Evolutionary conservation across 2,888 invertebrate genomes (phyloP), one percentile per base, ranked within the genome.

Genomic region (Drosophila kuntzei): DNA sequence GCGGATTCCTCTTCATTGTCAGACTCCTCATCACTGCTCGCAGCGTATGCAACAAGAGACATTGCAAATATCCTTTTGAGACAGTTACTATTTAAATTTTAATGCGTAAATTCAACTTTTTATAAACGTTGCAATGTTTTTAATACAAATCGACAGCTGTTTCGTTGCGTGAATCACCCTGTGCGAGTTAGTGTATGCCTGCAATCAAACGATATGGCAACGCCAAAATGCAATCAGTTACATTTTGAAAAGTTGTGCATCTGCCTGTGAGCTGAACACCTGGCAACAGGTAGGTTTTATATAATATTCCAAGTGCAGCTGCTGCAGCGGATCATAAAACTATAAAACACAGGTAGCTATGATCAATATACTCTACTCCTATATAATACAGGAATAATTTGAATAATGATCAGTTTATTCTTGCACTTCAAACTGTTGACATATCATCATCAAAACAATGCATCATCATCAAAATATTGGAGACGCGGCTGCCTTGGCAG

Each of bases 31-130:
- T 90, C 93, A 70, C 93, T 93, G 55, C 93, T 93, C 20, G 94
- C 93, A 27, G 93, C 95, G 72, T 95, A 95, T 0, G 94, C 94
- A 39, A 95, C 95, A 80, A 95, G 92, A 44, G 95, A 94, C 95
- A 95, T 95, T 20, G 18, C 67, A 22, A 49, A 22, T 27, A 39
- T 47, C 2, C 11, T 16, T 41, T 58, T 37, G 6, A 51, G 34
- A 18, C 6, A 18, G 1, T 11, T 49, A 3, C 2, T 12, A 14
- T 29, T 9, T 20, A n/a, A 20, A 20, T 44, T 39, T 7, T 29
- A 22, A 12, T 18, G 36, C 12, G n/a, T 2, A 11, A 44, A 39
- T 34, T 8, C 3, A 20, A 53, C 14, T 36, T 71, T 36, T 34
- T n/a, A 7, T n/a, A 25, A 59, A 16, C 29, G 53, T 25, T 29